A percentile compares a stretch with the other conserved stretches of the same genome.
Evolutionary conservation across 2,113 vertebrate genomes (phyloP).

Genomic region (Vidua macroura): DNA sequence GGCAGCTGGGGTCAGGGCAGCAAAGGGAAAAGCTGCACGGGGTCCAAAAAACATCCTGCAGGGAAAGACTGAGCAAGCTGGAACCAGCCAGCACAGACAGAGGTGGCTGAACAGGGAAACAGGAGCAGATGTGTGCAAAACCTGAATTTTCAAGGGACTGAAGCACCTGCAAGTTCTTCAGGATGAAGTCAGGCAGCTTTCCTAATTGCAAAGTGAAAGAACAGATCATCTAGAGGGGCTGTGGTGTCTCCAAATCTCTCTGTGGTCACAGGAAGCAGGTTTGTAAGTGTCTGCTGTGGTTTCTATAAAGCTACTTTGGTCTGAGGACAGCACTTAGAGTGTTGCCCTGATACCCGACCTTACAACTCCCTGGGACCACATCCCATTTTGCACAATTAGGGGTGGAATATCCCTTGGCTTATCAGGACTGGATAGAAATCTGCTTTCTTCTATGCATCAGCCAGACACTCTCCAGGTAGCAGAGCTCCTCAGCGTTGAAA

Average conservation of each 20-base stretch:
- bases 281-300: not conserved
- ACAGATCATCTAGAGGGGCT: not conserved
- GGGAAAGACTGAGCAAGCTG: not conserved
- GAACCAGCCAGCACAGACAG: not conserved
- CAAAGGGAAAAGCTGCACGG: not conserved
- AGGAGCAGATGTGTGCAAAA: not conserved
- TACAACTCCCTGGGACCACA: not conserved
- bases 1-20: not conserved
- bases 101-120: not conserved
- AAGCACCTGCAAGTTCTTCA: not conserved
- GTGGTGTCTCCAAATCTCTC: not conserved
- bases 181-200: not conserved
- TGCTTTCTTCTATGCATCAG: not conserved
- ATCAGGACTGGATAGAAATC: not conserved
- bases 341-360: not conserved
- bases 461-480: not conserved
- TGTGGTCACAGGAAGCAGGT: not conserved
- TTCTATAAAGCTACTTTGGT: not conserved
- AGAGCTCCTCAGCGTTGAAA: not conserved
- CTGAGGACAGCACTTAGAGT: not conserved
- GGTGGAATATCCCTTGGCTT: not conserved
- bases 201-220: not conserved
- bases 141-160: not conserved
- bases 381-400: not conserved
- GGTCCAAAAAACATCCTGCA: not conserved